A percentile compares a stretch with the other conserved stretches of the same genome.
These are phyloP conservation scores for Aegithalos caudatus DNA, from an alignment of 2,113 vertebrate genomes.

Conservation along the genomic window DNA sequence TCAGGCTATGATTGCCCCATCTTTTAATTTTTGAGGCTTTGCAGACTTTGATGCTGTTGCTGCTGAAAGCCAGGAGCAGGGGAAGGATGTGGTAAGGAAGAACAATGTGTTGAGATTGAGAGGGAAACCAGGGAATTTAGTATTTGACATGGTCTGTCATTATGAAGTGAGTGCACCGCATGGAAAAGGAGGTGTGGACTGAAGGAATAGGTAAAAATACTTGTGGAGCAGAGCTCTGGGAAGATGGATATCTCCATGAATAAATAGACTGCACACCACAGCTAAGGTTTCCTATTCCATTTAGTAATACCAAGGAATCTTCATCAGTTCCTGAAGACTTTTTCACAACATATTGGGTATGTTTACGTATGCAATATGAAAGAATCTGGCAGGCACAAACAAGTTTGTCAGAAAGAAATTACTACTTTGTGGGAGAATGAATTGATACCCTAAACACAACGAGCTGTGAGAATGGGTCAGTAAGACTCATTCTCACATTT, in stretches of 20 bases:
- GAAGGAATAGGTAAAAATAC: neutral
- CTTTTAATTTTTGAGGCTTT: conserved; percentile 1
- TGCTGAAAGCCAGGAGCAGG: neutral
- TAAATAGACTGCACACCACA: neutral
- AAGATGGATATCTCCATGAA: neutral
- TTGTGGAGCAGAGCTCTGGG: neutral
- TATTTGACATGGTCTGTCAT: neutral
- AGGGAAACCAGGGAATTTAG: neutral
- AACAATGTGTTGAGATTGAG: neutral
- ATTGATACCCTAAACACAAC: neutral
- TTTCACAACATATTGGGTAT: neutral
- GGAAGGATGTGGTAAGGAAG: neutral
- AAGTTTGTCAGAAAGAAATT: neutral
- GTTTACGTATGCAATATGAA: neutral
- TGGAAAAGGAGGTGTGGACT: neutral
- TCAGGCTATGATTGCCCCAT: neutral
- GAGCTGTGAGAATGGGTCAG: neutral
- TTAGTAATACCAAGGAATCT: neutral
- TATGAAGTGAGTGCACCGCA: neutral
- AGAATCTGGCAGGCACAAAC: neutral
- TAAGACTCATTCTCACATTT: neutral
- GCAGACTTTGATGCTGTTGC: neutral
- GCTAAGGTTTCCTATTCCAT: neutral
- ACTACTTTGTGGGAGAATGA: neutral
- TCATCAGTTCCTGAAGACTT: neutral